Conservation (phyloP, 2,113 vertebrate species). For the Cyrtonyx montezumae region DNA sequence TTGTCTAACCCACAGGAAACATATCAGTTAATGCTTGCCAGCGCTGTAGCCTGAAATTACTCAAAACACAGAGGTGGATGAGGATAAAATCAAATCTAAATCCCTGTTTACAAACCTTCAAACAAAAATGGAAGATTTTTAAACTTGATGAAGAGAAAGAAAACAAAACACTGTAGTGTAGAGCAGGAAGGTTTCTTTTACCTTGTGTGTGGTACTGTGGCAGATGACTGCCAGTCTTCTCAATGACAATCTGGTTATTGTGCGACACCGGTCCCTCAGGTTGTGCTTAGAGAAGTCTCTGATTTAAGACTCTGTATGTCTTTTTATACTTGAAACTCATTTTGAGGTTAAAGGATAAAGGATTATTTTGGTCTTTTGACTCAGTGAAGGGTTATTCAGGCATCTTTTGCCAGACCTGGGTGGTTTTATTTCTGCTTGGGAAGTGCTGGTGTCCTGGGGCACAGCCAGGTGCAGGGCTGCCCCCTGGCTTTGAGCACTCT, state of each 20-base stretch:
- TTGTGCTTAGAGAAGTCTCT: neutral
- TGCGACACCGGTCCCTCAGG: neutral
- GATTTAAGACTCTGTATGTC: neutral
- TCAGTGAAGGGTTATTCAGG: fast-evolving
- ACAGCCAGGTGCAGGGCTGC: neutral
- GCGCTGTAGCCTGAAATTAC: neutral
- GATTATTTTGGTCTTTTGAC: neutral
- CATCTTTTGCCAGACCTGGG: neutral
- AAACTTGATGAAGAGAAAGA: neutral
- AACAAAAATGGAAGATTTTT: neutral
- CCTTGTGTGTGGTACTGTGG: neutral
- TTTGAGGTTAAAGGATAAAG: neutral
- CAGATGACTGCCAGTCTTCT: neutral
- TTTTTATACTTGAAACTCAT: neutral
- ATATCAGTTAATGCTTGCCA: neutral
- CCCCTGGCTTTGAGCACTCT: neutral
- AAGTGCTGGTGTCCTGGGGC: neutral
- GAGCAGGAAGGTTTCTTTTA: neutral
- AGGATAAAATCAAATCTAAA: neutral
- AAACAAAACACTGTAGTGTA: fast-evolving
- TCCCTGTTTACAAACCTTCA: neutral
- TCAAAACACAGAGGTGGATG: neutral
- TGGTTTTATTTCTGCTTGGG: neutral
- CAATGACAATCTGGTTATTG: neutral
- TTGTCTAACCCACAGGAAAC: neutral